These are phyloP conservation scores for Virgularia gustaviana DNA, from an alignment of 92 coral and sea anemone species.

Conservation along the genomic window DNA sequence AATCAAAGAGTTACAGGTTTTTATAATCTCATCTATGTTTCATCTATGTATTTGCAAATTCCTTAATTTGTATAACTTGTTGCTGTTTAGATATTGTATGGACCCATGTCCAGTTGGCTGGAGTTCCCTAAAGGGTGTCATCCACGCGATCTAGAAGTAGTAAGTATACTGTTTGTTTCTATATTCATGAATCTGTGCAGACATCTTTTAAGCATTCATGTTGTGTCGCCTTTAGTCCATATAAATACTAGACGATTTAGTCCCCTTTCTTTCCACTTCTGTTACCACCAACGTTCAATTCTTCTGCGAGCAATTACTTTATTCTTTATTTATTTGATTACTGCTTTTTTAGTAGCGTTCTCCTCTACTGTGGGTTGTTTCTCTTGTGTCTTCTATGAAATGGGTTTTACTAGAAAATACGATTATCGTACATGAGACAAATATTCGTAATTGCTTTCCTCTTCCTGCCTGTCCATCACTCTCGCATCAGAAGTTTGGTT, in stretches of 20 bases:
- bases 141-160: slow-evolving; percentile 96
- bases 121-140: slow-evolving; percentile 95
- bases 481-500: too few relatives aligned
- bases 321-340: too few relatives aligned
- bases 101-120: slow-evolving; percentile 99
- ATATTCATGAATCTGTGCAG: not conserved
- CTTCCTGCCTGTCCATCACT: too few relatives aligned
- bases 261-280: too few relatives aligned
- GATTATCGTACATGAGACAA: too few relatives aligned
- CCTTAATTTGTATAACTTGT: not conserved
- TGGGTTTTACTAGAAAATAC: too few relatives aligned
- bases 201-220: not conserved
- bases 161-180: slow-evolving; percentile 17
- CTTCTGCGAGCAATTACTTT: too few relatives aligned
- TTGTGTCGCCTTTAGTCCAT: not conserved
- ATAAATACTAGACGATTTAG: not conserved
- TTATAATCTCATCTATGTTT: not conserved
- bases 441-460: too few relatives aligned
- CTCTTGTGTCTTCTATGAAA: not conserved
- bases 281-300: too few relatives aligned
- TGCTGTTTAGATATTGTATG: slow-evolving; percentile 69
- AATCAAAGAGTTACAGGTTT: slow-evolving; percentile 82
- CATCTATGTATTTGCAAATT: not conserved
- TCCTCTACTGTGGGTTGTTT: not conserved
- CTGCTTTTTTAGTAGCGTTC: not conserved